Percentiles rank a stretch among this genome's conserved stretches.
Conservation (phyloP, 1,140 invertebrate genomes). For the Elysia chlorotica region DNA sequence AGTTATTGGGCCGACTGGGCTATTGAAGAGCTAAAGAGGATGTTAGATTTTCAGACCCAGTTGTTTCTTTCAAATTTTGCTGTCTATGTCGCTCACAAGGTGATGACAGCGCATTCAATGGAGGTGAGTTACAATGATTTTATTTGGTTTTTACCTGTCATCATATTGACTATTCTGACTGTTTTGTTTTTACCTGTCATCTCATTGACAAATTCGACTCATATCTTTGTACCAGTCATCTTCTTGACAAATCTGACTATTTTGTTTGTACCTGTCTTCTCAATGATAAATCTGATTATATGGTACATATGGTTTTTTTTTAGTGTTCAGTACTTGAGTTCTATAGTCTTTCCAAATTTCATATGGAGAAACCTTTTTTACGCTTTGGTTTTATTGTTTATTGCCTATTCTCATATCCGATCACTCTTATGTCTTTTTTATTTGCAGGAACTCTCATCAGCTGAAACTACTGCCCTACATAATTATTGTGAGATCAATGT, state of each 20-base stretch:
- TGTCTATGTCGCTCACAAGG: conserved; percentile 87
- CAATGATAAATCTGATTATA: too few species aligned
- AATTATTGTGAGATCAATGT: conserved; percentile 81
- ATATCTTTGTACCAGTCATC: too few species aligned
- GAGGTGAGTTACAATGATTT: conserved; percentile 5
- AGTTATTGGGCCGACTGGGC: conserved; percentile 66
- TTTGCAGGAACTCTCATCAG: conserved; percentile 71
- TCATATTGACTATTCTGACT: too few species aligned
- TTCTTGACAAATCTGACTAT: too few species aligned
- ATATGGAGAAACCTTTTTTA: neutral
- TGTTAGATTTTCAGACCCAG: conserved; percentile 79
- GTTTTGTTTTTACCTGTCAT: too few species aligned
- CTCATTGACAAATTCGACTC: too few species aligned
- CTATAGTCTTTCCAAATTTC: too few species aligned
- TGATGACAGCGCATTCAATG: conserved; percentile 22
- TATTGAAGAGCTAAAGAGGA: conserved; percentile 76
- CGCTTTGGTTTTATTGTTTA: neutral
- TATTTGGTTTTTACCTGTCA: too few species aligned
- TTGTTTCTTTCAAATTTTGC: conserved; percentile 88
- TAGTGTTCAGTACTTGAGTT: too few species aligned
- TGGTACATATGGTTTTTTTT: too few species aligned
- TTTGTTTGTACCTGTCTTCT: too few species aligned
- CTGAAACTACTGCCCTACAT: conserved; percentile 77
- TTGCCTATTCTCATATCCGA: neutral
- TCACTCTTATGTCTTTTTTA: neutral